Percentiles rank a stretch among this genome's conserved stretches.
phyloP scores from a whole-genome alignment of 2,113 vertebrate species.

The Tyto alba region DNA sequence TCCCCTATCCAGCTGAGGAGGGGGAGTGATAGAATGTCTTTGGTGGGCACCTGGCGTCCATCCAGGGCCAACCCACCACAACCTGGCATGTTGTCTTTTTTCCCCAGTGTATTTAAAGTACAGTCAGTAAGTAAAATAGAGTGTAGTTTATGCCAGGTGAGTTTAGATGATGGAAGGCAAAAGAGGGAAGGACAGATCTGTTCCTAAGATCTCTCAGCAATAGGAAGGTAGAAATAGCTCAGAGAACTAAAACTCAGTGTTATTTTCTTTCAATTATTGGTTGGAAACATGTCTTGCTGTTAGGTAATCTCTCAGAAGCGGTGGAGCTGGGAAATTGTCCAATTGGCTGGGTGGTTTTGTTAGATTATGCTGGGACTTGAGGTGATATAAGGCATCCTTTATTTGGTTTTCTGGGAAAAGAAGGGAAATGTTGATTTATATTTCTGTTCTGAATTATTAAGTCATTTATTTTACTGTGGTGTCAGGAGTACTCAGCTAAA shows the following conservation, averaged over 20 bases:
- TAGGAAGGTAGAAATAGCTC: neutral
- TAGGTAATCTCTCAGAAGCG: neutral
- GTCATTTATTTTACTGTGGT: neutral
- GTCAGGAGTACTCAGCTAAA: neutral
- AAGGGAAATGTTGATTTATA: neutral
- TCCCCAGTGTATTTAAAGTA: neutral
- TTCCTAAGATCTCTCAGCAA: neutral
- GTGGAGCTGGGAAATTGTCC: neutral
- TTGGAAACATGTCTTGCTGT: neutral
- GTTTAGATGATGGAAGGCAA: neutral
- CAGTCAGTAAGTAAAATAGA: neutral
- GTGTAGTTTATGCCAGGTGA: neutral
- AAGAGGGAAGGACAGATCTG: neutral
- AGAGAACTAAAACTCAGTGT: neutral
- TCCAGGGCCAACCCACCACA: neutral
- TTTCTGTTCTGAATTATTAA: neutral
- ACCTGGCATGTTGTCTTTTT: neutral
- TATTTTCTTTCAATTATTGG: neutral
- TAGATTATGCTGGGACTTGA: neutral
- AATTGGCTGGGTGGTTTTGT: neutral
- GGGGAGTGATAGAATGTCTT: neutral
- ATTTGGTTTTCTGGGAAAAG: neutral
- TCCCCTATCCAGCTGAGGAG: neutral
- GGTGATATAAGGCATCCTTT: neutral
- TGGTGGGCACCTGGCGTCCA: neutral